These are phyloP conservation scores for Smittia sp. DNA, from an alignment of 2,888 invertebrate species.

Conservation along the genomic window DNA sequence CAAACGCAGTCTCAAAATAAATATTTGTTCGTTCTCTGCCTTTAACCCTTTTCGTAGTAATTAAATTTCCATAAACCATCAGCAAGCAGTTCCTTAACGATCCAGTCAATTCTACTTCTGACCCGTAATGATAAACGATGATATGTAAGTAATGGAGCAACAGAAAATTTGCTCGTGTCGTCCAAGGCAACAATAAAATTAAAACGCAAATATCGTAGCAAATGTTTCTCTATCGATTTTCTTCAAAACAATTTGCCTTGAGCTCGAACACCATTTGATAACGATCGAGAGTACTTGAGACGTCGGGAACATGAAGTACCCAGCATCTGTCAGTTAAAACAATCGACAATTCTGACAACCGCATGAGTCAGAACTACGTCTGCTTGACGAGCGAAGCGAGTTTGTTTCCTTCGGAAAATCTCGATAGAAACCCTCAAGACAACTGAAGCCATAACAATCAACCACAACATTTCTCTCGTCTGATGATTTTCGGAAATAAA, in stretches of 20 bases:
- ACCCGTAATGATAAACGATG: constrained; percentile 6
- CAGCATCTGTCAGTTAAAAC: constrained; percentile 5
- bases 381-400: neutral
- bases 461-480: neutral
- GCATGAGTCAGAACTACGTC: neutral
- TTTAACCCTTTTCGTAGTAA: constrained; percentile 6
- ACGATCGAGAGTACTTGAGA: no score
- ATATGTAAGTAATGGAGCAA: neutral
- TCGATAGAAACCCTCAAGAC: neutral
- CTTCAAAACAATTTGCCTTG: no score
- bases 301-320: neutral
- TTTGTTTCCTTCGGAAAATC: neutral
- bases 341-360: constrained; percentile 21
- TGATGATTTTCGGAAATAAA: neutral
- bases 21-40: constrained; percentile 1
- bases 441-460: neutral
- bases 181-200: no score
- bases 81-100: neutral
- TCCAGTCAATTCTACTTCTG: neutral
- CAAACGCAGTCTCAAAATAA: neutral
- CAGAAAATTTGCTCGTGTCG: no score
- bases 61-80: constrained; percentile 14
- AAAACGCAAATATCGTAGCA: no score
- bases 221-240: no score
- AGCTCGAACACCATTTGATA: no score